Evolutionary conservation across 2,797 vertebrate species (phyloP).

Genomic region (Takifugu ocellatus): DNA sequence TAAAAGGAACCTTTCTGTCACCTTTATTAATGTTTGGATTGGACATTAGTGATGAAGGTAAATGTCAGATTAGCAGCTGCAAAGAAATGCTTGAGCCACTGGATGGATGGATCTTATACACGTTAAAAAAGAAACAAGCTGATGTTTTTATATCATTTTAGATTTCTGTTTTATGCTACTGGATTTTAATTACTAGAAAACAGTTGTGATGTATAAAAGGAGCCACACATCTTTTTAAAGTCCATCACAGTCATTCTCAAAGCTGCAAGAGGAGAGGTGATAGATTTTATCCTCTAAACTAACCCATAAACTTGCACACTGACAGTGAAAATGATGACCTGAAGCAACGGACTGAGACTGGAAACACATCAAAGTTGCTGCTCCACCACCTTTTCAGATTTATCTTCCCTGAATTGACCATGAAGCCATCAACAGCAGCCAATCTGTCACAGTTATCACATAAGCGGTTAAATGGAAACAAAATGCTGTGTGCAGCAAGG

Average conservation of each 20-base stretch:
- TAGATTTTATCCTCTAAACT: conserved; percentile 5
- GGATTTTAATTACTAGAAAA: too few species aligned
- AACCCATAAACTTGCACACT: conserved; percentile 24
- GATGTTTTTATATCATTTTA: too few species aligned
- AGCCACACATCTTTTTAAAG: not conserved
- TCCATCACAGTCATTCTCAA: not conserved
- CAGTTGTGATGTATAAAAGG: not conserved
- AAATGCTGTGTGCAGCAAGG: conserved; percentile 17
- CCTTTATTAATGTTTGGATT: too few species aligned
- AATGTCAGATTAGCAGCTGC: too few species aligned
- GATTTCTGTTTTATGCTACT: too few species aligned
- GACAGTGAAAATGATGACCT: conserved; percentile 32
- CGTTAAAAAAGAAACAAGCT: too few species aligned
- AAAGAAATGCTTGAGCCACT: too few species aligned
- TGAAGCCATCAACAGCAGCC: conserved; percentile 44
- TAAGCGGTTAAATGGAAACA: conserved; percentile 29
- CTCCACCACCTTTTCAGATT: conserved; percentile 46
- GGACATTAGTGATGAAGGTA: too few species aligned
- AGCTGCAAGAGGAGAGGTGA: not conserved
- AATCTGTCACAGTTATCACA: conserved; percentile 33
- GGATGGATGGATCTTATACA: too few species aligned
- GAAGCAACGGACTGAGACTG: conserved; percentile 43
- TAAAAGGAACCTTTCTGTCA: too few species aligned
- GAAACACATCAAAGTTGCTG: conserved; percentile 36
- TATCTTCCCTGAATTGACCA: conserved; percentile 50